A percentile compares a stretch with the other conserved stretches of the same genome.
These are phyloP conservation scores for Calidris pugnax DNA, from an alignment of 2,113 vertebrate species.

Conservation along the genomic window DNA sequence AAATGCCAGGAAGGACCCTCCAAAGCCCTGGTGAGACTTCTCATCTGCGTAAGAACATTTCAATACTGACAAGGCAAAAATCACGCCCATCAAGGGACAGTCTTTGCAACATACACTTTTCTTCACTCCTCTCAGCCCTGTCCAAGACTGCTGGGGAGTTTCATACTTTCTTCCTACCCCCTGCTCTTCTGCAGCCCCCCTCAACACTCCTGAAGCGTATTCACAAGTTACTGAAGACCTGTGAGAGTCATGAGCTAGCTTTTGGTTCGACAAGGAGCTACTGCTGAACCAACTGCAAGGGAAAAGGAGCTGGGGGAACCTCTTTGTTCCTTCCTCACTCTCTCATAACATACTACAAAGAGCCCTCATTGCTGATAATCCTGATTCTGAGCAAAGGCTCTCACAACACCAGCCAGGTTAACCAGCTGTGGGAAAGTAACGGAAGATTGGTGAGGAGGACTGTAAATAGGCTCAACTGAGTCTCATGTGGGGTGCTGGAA, in stretches of 20 bases:
- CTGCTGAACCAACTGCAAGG: background rate
- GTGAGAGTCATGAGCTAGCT: rapidly evolving
- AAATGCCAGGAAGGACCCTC: background rate
- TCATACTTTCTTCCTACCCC: background rate
- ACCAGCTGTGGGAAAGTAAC: background rate
- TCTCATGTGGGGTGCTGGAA: too few relatives aligned
- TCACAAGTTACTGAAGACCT: background rate
- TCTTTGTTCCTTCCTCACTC: background rate
- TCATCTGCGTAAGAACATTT: background rate
- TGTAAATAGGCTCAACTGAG: too few relatives aligned
- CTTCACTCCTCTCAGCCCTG: background rate
- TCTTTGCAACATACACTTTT: background rate
- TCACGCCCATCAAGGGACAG: background rate
- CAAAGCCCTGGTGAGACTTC: background rate
- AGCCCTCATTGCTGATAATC: background rate
- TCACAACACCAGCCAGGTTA: background rate
- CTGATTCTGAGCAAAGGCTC: background rate
- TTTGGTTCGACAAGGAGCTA: background rate
- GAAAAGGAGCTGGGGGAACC: too few relatives aligned
- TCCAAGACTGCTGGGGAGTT: background rate
- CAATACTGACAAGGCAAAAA: background rate
- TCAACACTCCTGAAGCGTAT: background rate
- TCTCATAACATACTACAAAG: background rate
- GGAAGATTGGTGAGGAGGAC: too few relatives aligned
- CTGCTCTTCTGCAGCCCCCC: background rate